Evolutionary conservation across 1,140 invertebrate genomes (phyloP), one percentile per base, ranked within the genome.

Genomic region (Drosophila bifasciata): DNA sequence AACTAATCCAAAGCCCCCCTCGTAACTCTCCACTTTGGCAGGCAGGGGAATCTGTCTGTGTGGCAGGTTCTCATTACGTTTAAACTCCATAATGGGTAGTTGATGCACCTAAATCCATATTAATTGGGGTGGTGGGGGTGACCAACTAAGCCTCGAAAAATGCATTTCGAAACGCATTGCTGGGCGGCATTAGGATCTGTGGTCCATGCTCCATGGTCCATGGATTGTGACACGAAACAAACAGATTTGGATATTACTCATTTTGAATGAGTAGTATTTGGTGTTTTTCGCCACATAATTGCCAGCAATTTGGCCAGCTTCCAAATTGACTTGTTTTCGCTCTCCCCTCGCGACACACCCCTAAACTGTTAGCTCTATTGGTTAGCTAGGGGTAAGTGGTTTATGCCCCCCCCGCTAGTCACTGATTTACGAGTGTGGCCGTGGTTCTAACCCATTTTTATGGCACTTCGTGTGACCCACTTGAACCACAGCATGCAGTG

Each of bases 81-180:
- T 68, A 19, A 40, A 68, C 63, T 69, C 28, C 8, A 2, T 8
- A 7, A 28, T 9, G 28, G 3, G 8, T 45, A 17, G 55, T 46
- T 75, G 66, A 74, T 75, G 67, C 51, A 48, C 70, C 49, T 75
- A 50, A 66, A 75, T 58, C 25, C 49, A 25, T 40, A 75, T 75
- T 74, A 74, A 74, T 66, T 74, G 69, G 28, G 8, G 8, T n/a
- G n/a, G n/a, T n/a, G n/a, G n/a, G n/a, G n/a, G n/a, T n/a, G 7
- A 8, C 36, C 6, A 19, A 9, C 69, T 36, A 61, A 49, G 39
- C 15, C 15, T 2, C 15, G 6, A 7, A 19, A 32, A 17, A 15
- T 5, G 28, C 17, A 36, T 51, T 50, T 19, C 16, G 15, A 32
- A 32, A 32, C 19, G 19, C 2, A 21, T 23, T 50, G 39, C 17